Evolutionary conservation across 2,113 vertebrate species (phyloP).

Genomic region (Oceanodroma tethys): DNA sequence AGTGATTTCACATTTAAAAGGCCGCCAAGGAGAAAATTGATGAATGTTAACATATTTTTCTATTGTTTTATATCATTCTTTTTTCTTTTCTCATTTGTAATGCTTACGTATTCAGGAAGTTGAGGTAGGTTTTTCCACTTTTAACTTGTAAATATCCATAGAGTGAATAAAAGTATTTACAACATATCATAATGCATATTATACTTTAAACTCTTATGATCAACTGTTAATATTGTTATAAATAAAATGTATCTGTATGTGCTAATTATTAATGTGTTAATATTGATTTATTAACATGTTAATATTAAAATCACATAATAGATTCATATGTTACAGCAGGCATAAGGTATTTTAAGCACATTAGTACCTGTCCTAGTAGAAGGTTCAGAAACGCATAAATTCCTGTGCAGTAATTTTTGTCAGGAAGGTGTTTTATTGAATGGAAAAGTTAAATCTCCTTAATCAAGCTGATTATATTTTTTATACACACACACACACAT

Average conservation of each 20-base stretch:
- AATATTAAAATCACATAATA: background rate
- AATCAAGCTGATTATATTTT: background rate
- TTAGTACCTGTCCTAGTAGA: background rate
- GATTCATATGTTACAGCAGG: background rate
- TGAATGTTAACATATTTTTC: slow-evolving; percentile 61
- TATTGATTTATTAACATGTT: background rate
- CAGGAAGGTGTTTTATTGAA: background rate
- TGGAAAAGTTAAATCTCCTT: background rate
- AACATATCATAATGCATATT: background rate
- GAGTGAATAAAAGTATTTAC: slow-evolving; percentile 14
- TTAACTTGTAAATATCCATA: slow-evolving; percentile 58
- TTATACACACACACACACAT: too few species aligned
- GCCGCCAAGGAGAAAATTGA: background rate
- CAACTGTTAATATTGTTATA: background rate
- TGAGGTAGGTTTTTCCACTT: slow-evolving; percentile 77
- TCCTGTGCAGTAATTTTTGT: background rate
- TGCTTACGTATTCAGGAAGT: slow-evolving; percentile 79
- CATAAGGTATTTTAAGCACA: background rate
- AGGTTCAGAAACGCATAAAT: fast-evolving
- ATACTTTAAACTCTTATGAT: background rate
- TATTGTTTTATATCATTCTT: slow-evolving; percentile 71
- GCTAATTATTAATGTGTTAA: background rate
- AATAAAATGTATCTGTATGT: background rate
- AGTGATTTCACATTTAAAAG: slow-evolving; percentile 42
- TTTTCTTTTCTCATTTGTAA: slow-evolving; percentile 73